Percentiles rank a stretch among this genome's conserved stretches.
These are phyloP conservation scores for Anhinga anhinga DNA, from an alignment of 2,113 vertebrate genomes.

Conservation along the genomic window DNA sequence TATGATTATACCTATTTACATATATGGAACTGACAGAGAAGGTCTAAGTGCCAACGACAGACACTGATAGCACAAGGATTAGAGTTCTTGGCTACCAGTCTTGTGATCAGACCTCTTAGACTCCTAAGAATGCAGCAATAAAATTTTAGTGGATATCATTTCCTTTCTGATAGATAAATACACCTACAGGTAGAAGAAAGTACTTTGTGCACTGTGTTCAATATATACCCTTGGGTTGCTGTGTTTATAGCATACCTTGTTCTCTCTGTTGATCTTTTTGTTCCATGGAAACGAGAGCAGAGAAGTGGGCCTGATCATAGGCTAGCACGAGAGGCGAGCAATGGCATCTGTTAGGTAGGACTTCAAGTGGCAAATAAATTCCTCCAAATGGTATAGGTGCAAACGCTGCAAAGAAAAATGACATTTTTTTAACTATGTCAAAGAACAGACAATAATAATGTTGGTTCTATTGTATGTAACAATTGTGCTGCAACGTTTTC, in stretches of 20 bases:
- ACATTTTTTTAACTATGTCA: neutral
- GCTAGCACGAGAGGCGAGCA: slow-evolving; percentile 97
- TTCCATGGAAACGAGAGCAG: slow-evolving; percentile 98
- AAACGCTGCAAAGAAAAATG: slow-evolving; percentile 80
- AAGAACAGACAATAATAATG: neutral
- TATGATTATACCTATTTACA: neutral
- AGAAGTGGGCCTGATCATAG: slow-evolving; percentile 99
- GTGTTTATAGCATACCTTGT: slow-evolving; percentile 81
- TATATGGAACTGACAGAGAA: neutral
- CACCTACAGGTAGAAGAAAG: neutral
- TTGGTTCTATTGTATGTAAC: neutral
- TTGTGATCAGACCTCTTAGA: neutral
- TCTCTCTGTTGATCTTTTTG: slow-evolving; percentile 96
- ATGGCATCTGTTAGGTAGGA: slow-evolving; percentile 95
- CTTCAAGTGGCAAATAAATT: slow-evolving; percentile 96
- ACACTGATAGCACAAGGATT: neutral
- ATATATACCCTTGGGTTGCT: neutral
- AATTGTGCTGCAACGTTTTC: neutral
- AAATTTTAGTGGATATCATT: neutral
- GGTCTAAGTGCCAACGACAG: neutral
- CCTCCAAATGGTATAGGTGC: slow-evolving; percentile 97
- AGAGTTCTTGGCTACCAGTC: neutral
- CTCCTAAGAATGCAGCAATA: neutral
- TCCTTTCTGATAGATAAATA: neutral
- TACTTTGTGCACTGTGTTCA: neutral